Conservation (phyloP, 2,888 invertebrate species). For the Lypha dubia region DNA sequence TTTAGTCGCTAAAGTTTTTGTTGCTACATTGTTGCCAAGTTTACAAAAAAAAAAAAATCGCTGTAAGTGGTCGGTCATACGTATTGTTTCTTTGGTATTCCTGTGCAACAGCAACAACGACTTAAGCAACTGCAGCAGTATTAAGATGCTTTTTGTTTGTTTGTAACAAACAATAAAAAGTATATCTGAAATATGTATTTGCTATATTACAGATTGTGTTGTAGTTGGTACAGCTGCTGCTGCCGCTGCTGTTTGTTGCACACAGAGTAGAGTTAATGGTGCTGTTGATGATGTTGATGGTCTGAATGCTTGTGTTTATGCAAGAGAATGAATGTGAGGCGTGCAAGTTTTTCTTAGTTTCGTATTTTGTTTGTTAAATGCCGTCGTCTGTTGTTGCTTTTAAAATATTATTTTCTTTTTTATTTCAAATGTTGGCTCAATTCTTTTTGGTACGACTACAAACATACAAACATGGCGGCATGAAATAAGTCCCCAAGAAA, state of each 20-base stretch:
- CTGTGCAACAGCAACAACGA: slow-evolving; percentile 26
- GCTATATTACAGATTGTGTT: slow-evolving; percentile 37
- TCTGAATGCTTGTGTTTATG: slow-evolving; percentile 27
- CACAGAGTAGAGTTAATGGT: neutral
- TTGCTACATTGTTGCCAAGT: slow-evolving; percentile 63
- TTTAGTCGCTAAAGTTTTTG: slow-evolving; percentile 12
- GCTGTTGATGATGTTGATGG: slow-evolving; percentile 3
- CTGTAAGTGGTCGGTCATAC: slow-evolving; percentile 31
- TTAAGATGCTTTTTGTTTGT: slow-evolving; percentile 10
- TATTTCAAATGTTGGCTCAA: slow-evolving; percentile 31
- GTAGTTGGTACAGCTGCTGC: slow-evolving; percentile 6
- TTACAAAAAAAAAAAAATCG: slow-evolving; percentile 34
- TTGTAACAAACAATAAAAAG: slow-evolving; percentile 19
- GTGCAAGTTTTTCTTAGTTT: slow-evolving; percentile 45
- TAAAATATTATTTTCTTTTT: slow-evolving; percentile 11
- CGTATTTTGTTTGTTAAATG: slow-evolving; percentile 43
- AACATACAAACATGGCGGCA: neutral
- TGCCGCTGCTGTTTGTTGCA: slow-evolving; percentile 30
- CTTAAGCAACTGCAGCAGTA: slow-evolving; percentile 3
- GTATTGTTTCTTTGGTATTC: slow-evolving; percentile 23
- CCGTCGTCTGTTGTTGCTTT: slow-evolving; percentile 29
- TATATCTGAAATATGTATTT: slow-evolving; percentile 28
- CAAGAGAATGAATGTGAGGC: slow-evolving; percentile 17
- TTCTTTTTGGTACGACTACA: neutral
- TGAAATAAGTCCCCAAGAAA: no score